phyloP scores from a whole-genome alignment of 2,888 invertebrate species.

The Nebria brevicollis region DNA sequence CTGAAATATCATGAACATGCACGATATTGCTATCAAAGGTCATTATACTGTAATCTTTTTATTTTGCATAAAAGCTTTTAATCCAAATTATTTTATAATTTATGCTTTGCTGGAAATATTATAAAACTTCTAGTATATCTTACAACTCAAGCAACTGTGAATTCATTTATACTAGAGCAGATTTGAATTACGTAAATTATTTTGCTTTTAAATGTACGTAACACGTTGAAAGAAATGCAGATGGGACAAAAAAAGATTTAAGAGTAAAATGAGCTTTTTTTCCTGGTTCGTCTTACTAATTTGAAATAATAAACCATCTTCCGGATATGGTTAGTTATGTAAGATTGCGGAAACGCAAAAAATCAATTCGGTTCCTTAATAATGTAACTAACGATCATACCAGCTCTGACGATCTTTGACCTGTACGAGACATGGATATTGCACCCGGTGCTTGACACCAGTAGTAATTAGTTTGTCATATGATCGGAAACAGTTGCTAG shows the following conservation, averaged over 20 bases:
- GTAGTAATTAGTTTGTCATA: not conserved
- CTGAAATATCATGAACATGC: not conserved
- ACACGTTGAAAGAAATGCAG: not conserved
- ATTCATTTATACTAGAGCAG: no score
- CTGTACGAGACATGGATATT: not conserved
- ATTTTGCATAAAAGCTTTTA: no score
- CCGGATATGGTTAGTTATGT: not conserved
- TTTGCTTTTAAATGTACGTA: not conserved
- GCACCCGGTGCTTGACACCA: not conserved
- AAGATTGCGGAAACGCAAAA: not conserved
- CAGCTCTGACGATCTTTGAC: not conserved
- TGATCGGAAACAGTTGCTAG: slow-evolving; percentile 1
- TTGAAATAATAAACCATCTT: not conserved
- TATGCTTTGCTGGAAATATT: no score
- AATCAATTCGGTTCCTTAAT: not conserved
- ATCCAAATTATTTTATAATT: no score
- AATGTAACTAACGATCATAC: not conserved
- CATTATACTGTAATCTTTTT: no score
- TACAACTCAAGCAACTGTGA: no score
- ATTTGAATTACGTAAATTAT: not conserved
- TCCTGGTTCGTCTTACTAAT: not conserved
- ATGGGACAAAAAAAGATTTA: not conserved
- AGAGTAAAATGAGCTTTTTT: not conserved
- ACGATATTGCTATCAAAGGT: not conserved
- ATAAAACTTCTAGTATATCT: no score